Evolutionary conservation across 2,113 vertebrate genomes (phyloP), one percentile per base, ranked within the genome.

Genomic region (Aspidoscelis tigris): DNA sequence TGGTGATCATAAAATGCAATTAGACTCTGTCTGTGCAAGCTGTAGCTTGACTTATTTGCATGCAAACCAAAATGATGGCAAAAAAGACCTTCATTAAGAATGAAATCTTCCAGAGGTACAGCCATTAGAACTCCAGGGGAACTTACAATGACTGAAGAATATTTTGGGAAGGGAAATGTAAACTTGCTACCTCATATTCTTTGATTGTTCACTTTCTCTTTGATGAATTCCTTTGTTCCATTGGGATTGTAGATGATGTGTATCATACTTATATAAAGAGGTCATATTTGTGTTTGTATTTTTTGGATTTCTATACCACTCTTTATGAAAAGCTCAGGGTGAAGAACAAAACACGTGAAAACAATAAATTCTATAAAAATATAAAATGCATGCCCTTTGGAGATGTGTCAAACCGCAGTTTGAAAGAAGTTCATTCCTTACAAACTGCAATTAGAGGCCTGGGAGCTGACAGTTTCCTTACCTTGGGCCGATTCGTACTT

Each of bases 11-110:
- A 26, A 33, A 72, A 50, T n/a, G 26, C 53, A 84, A 78, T 84
- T 84, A 84, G 61, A 41, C 76, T 53, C 78, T 78, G 21, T 20
- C 33, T 24, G n/a, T 65, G 47, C 83, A 78, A 72, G 76, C 83
- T 71, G 68, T 24, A 78, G 18, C 83, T 72, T 78, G 76, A 78
- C 12, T 72, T 18, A 41, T 73, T 73, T 78, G 69, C 16, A 21
- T 58, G 68, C 39, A 72, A 73, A 72, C 68, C 50, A 71, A 69
- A 78, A 71, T n/a, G 39, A 64, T 78, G 55, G 53, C 53, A 77
- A 12, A 8, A 64, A 61, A 61, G 12, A 50, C 5, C 53, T 75
- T 75, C 7, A n/a, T 70, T 76, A 70, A 2, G 68, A 58, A 22
- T 22, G 39, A 8, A 24, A 53, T 33, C 39, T 55, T 69, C 14